A percentile compares a stretch with the other conserved stretches of the same genome.
phyloP scores from a whole-genome alignment of 2,113 vertebrate species.

The Pontoporia blainvillei region DNA sequence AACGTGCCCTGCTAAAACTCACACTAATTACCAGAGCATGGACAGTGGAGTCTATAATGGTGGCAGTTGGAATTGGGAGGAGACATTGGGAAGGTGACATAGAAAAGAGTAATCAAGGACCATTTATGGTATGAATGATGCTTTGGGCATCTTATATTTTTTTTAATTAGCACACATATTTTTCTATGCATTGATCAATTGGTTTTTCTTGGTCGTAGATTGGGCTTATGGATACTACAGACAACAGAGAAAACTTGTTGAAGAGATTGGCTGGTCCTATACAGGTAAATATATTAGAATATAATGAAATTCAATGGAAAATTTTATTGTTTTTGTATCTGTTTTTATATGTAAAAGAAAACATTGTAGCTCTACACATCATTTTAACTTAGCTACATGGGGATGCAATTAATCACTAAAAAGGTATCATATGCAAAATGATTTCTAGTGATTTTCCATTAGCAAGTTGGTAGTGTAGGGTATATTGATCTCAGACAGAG shows the following conservation, averaged over 20 bases:
- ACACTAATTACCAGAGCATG: neutral
- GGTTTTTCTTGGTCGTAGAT: conserved; percentile 80
- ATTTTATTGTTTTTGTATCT: neutral
- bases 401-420: neutral
- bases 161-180: neutral
- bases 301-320: neutral
- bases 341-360: neutral
- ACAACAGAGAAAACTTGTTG: conserved; percentile 92
- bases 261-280: conserved; percentile 98
- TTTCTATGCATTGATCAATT: neutral
- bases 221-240: conserved; percentile 89
- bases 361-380: neutral
- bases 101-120: neutral
- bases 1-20: neutral
- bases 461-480: neutral
- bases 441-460: neutral
- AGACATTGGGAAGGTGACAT: neutral
- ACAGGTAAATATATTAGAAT: conserved; percentile 82
- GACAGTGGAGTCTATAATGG: neutral
- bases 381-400: neutral
- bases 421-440: neutral
- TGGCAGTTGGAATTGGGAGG: neutral
- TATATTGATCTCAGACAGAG: neutral
- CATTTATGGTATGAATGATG: neutral
- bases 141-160: neutral